phyloP scores from a whole-genome alignment of 2,888 invertebrate species.

The Holacanthella duospinosa region DNA sequence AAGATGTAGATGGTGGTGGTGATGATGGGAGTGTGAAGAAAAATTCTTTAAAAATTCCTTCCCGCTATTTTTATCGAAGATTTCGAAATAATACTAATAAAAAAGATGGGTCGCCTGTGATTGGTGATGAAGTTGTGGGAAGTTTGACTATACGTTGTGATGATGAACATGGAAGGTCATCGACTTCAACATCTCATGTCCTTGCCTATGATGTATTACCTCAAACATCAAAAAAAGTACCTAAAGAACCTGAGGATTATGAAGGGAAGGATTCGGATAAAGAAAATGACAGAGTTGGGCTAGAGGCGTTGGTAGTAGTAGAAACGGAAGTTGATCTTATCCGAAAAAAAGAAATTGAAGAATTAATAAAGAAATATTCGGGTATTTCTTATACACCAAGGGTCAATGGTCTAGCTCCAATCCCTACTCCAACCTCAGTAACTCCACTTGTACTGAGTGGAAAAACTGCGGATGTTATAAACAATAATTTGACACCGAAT shows the following conservation, averaged over 20 bases:
- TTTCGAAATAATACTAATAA: constrained; percentile 36
- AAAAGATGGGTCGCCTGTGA: constrained; percentile 81
- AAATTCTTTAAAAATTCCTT: constrained; percentile 34
- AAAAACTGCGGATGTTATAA: no score
- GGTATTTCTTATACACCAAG: constrained; percentile 48
- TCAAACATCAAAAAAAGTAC: constrained; percentile 25
- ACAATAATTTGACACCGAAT: no score
- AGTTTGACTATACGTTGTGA: background rate
- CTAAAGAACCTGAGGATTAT: constrained; percentile 42
- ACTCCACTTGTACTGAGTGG: no score
- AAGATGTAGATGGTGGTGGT: constrained; percentile 7
- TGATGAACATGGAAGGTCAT: background rate
- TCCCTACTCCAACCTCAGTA: background rate
- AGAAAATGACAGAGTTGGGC: constrained; percentile 14
- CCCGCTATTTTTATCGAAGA: constrained; percentile 34
- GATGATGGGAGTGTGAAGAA: constrained; percentile 20
- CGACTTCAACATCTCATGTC: constrained; percentile 27
- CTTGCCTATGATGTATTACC: constrained; percentile 34
- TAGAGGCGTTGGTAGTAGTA: constrained; percentile 18
- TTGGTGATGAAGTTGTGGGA: constrained; percentile 45
- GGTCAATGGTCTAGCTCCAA: background rate
- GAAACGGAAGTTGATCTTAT: constrained; percentile 50
- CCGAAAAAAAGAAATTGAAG: constrained; percentile 72
- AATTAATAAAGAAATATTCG: constrained; percentile 69
- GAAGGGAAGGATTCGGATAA: constrained; percentile 40